Conservation (phyloP, 2,113 vertebrate genomes). For the Hirundichthys speculiger region DNA sequence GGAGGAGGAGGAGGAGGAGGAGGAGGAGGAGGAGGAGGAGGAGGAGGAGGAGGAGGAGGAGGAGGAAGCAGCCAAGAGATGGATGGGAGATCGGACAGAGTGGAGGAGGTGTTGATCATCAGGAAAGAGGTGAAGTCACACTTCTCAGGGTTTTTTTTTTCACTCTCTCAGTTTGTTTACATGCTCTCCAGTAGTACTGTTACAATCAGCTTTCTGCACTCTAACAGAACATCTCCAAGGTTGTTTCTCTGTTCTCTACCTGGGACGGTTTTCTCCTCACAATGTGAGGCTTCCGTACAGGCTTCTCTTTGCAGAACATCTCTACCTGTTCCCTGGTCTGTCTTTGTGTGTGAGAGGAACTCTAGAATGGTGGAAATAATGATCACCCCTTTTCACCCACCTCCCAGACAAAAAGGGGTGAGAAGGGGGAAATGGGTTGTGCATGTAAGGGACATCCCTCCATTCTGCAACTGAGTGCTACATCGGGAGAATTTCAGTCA, state of each 20-base stretch:
- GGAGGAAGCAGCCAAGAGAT: background rate
- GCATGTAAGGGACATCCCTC: too few relatives aligned
- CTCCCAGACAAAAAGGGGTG: too few relatives aligned
- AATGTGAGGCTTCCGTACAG: too few relatives aligned
- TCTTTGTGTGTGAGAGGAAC: too few relatives aligned
- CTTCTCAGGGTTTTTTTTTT: conserved; percentile 14
- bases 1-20: too few relatives aligned
- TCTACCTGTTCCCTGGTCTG: too few relatives aligned
- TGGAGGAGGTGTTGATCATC: conserved; percentile 19
- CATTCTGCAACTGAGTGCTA: too few relatives aligned
- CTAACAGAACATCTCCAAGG: conserved; percentile 11
- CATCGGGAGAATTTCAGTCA: too few relatives aligned
- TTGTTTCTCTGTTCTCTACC: background rate
- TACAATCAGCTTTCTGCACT: conserved; percentile 15
- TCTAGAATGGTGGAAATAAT: too few relatives aligned
- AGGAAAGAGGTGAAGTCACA: conserved; percentile 23
- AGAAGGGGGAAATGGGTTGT: too few relatives aligned
- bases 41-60: conserved; percentile 7
- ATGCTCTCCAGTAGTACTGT: background rate
- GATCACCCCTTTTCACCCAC: too few relatives aligned
- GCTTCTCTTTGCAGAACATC: too few relatives aligned
- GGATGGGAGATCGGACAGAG: conserved; percentile 24
- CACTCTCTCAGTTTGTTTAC: conserved; percentile 8
- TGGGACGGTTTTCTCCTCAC: background rate
- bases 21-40: background rate